Conservation (phyloP, 2,888 invertebrate species). For the Drosophila mercatorum region DNA sequence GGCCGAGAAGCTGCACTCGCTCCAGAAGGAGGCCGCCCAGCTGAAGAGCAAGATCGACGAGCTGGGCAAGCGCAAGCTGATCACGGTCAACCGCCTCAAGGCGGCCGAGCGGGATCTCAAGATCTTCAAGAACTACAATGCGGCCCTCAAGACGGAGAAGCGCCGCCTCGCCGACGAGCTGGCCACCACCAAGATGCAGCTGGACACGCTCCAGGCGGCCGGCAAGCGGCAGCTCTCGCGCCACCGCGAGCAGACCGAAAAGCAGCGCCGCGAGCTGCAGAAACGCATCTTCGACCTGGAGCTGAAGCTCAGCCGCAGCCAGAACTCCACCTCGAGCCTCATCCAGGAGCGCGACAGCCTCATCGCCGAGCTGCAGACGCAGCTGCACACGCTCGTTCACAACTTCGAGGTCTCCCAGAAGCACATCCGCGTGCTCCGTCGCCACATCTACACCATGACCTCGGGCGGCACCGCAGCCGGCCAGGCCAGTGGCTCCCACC, state of each 20-base stretch:
- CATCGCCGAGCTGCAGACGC: conserved; percentile 82
- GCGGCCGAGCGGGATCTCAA: conserved; percentile 80
- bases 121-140: conserved; percentile 82
- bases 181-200: conserved; percentile 68
- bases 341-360: conserved; percentile 83
- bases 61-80: conserved; percentile 73
- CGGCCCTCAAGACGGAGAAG: conserved; percentile 79
- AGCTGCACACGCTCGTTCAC: conserved; percentile 81
- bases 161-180: conserved; percentile 76
- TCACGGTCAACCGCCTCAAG: conserved; percentile 75
- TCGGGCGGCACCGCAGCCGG: conserved; percentile 22
- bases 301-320: conserved; percentile 82
- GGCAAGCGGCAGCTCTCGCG: conserved; percentile 80
- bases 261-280: conserved; percentile 81
- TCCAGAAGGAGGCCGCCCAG: conserved; percentile 72
- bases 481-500: neutral
- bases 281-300: conserved; percentile 83
- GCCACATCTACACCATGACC: conserved; percentile 82
- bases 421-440: conserved; percentile 82
- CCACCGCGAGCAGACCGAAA: conserved; percentile 82
- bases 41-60: conserved; percentile 80
- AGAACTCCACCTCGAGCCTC: conserved; percentile 80
- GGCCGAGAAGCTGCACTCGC: conserved; percentile 70
- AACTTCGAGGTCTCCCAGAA: conserved; percentile 84
- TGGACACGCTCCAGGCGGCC: conserved; percentile 73